Percentiles rank a stretch among this genome's conserved stretches.
These are phyloP conservation scores for Tetranychus urticae DNA, from an alignment of 1,140 invertebrate species.

Conservation along the genomic window DNA sequence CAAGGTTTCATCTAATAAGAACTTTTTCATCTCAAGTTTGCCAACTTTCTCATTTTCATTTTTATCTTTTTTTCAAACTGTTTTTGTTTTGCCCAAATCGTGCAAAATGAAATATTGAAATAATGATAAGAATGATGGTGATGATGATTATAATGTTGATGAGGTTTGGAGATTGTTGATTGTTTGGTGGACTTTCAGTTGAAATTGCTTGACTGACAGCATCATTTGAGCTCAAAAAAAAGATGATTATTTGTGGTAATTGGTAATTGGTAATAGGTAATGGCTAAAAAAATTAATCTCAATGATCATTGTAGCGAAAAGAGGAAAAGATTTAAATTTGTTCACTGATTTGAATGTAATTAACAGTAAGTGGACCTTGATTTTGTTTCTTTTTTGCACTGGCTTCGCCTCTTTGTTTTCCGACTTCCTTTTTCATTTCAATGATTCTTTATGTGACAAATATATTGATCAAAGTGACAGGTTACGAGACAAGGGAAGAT, in stretches of 20 bases:
- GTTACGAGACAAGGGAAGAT: too few species aligned
- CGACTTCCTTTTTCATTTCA: neutral
- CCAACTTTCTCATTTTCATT: neutral
- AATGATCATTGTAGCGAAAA: neutral
- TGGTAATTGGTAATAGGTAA: neutral
- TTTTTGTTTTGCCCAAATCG: neutral
- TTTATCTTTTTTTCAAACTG: neutral
- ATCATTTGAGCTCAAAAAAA: neutral
- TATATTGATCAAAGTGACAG: neutral
- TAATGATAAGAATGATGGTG: neutral
- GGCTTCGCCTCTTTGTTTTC: neutral
- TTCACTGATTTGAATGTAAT: neutral
- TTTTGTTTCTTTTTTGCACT: too few species aligned
- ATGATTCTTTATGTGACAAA: neutral
- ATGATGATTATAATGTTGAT: too few species aligned
- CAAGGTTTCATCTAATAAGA: too few species aligned
- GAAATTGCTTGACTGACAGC: too few species aligned
- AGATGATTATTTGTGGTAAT: neutral
- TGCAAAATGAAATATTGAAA: neutral
- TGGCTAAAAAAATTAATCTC: neutral
- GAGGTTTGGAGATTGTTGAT: too few species aligned
- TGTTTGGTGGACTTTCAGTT: too few species aligned
- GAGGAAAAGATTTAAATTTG: neutral
- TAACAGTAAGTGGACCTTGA: neutral
- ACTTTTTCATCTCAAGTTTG: neutral